These are phyloP conservation scores for Oryzias melastigma DNA, from an alignment of 2,113 vertebrate species.

Conservation along the genomic window DNA sequence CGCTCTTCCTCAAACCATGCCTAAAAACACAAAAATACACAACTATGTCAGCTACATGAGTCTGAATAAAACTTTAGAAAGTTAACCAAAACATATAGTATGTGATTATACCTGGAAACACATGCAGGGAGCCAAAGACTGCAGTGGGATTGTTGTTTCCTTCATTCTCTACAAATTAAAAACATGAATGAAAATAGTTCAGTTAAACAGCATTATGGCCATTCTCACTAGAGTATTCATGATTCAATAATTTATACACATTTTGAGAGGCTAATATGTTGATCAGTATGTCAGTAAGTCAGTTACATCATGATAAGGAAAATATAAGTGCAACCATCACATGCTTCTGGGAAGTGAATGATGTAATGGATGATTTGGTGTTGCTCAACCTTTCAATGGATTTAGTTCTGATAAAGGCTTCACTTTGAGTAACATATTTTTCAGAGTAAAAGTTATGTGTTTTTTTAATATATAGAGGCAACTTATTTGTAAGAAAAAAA, in stretches of 20 bases:
- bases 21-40: conserved; percentile 38
- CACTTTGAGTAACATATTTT: too few relatives aligned
- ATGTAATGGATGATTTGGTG: too few relatives aligned
- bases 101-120: conserved; percentile 71
- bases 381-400: too few relatives aligned
- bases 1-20: conserved; percentile 32
- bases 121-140: conserved; percentile 65
- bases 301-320: not conserved
- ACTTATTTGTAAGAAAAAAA: too few relatives aligned
- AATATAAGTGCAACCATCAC: too few relatives aligned
- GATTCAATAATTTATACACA: not conserved
- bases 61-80: not conserved
- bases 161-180: conserved; percentile 36
- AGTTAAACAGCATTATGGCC: not conserved
- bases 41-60: conserved; percentile 6
- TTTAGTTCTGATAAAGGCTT: too few relatives aligned
- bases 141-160: conserved; percentile 52
- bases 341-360: too few relatives aligned
- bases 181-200: not conserved
- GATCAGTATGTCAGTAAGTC: not conserved
- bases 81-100: not conserved
- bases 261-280: not conserved
- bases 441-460: too few relatives aligned
- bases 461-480: too few relatives aligned
- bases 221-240: not conserved